Evolutionary conservation across 1,140 invertebrate species (phyloP).

Genomic region (Goniozus legneri): DNA sequence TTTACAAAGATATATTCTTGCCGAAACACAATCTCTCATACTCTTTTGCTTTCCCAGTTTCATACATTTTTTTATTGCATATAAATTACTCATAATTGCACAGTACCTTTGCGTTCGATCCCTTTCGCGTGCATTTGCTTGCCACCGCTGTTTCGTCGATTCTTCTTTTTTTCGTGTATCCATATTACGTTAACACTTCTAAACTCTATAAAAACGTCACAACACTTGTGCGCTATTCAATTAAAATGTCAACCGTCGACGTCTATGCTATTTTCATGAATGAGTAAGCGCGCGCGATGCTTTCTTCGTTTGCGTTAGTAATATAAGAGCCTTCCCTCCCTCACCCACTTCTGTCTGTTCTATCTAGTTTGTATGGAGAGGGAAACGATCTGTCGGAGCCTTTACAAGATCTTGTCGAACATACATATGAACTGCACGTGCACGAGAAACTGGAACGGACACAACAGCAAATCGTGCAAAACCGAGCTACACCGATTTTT

Average conservation of each 20-base stretch:
- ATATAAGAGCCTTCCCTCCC: constrained; percentile 11
- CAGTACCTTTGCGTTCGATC: constrained; percentile 71
- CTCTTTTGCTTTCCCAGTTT: not conserved
- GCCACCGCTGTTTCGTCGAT: constrained; percentile 59
- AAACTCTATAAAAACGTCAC: not conserved
- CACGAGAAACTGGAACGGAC: constrained; percentile 10
- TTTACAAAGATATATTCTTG: too few species aligned
- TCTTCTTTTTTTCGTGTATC: constrained; percentile 23
- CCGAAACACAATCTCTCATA: not conserved
- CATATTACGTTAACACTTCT: constrained; percentile 16
- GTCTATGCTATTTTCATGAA: constrained; percentile 12
- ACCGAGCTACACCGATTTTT: too few species aligned
- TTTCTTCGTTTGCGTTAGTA: constrained; percentile 15
- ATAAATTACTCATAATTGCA: not conserved
- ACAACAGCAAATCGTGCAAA: too few species aligned
- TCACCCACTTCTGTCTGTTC: constrained; percentile 1
- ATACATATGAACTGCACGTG: constrained; percentile 23
- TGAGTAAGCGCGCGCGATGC: constrained; percentile 7
- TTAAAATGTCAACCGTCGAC: too few species aligned
- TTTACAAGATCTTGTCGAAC: not conserved
- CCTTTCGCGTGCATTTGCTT: constrained; percentile 70
- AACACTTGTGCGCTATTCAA: too few species aligned
- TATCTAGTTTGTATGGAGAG: not conserved
- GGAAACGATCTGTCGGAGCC: not conserved
- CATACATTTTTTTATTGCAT: not conserved